Conservation (phyloP, 2,888 invertebrate genomes). For the Peribatodes rhomboidaria region DNA sequence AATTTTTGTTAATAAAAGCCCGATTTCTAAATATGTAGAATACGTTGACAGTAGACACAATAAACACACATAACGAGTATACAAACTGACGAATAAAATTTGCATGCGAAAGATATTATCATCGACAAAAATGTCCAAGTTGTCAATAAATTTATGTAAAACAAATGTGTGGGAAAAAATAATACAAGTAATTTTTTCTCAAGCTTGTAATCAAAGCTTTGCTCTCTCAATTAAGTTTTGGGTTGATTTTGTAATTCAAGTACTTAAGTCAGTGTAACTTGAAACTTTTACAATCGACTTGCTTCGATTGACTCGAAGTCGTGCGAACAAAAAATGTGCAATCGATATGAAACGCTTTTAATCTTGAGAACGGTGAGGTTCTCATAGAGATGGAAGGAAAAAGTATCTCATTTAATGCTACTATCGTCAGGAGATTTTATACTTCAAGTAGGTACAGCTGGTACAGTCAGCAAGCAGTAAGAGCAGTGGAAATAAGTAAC, state of each 20-base stretch:
- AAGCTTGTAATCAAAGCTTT: slow-evolving; percentile 13
- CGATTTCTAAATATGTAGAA: background rate
- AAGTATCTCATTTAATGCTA: slow-evolving; percentile 34
- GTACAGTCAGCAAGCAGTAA: too few species aligned
- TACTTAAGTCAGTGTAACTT: slow-evolving; percentile 38
- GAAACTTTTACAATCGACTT: slow-evolving; percentile 44
- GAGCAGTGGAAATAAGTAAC: too few species aligned
- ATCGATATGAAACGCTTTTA: slow-evolving; percentile 38
- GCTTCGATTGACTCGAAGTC: slow-evolving; percentile 35
- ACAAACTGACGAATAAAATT: background rate
- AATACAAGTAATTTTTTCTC: background rate
- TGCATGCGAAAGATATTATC: background rate
- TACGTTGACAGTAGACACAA: background rate
- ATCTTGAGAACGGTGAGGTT: slow-evolving; percentile 42
- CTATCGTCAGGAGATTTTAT: background rate
- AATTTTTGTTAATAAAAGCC: too few species aligned
- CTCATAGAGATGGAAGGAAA: slow-evolving; percentile 38
- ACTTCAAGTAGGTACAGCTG: background rate
- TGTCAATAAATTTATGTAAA: slow-evolving; percentile 14
- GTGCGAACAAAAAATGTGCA: slow-evolving; percentile 37
- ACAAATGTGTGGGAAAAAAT: slow-evolving; percentile 31
- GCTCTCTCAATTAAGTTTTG: slow-evolving; percentile 19
- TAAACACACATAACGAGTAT: background rate
- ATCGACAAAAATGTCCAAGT: background rate
- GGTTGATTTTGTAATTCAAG: slow-evolving; percentile 36